Conservation (phyloP, 2,797 vertebrate species). For the Alca torda region DNA sequence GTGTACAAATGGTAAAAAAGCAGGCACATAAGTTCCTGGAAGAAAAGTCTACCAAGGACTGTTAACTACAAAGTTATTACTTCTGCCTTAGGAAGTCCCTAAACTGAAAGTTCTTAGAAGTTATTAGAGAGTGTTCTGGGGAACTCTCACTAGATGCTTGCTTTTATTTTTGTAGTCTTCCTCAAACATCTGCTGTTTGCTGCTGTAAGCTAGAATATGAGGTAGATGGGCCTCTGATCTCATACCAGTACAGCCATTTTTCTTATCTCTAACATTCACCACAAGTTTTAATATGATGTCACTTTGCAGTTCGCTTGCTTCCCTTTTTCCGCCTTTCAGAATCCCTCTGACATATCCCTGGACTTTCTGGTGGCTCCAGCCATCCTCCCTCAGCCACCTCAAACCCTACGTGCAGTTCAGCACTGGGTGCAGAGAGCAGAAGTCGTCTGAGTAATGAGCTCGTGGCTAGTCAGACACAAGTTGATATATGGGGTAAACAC, state of each 20-base stretch:
- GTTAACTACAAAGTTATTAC: background rate
- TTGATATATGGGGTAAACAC: constrained; percentile 33
- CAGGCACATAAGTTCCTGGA: background rate
- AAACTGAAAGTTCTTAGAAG: background rate
- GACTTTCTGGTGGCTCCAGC: background rate
- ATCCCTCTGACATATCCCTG: background rate
- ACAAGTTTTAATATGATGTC: background rate
- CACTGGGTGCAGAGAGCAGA: constrained; percentile 16
- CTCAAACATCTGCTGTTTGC: background rate
- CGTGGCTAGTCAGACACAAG: constrained; percentile 39
- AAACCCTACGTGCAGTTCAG: constrained; percentile 42
- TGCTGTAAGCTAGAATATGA: background rate
- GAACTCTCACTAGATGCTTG: background rate
- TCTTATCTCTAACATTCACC: background rate
- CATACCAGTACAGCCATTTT: background rate
- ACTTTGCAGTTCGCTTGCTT: background rate
- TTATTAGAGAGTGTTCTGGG: background rate
- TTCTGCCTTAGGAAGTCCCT: background rate
- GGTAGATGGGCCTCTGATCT: background rate
- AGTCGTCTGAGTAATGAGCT: constrained; percentile 37
- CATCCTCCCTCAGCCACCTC: background rate
- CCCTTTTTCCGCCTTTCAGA: background rate
- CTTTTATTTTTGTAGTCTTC: background rate
- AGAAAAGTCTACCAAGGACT: background rate
- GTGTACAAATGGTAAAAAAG: background rate